phyloP scores from a whole-genome alignment of 2,888 invertebrate species.

The Gastracanthus pulcherrimus region DNA sequence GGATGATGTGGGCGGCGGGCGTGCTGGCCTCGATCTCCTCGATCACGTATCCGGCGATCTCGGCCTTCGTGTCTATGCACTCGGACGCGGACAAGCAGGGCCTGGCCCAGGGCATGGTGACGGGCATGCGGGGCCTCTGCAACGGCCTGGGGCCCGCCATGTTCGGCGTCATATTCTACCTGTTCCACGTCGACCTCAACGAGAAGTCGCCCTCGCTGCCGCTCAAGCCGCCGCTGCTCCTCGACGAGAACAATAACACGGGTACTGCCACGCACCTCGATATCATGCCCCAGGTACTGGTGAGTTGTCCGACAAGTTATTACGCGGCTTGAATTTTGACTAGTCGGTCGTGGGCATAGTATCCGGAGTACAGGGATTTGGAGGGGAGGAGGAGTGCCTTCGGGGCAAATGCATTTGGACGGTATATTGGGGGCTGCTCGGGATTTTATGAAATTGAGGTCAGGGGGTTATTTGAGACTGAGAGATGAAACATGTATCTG shows the following conservation, averaged over 20 bases:
- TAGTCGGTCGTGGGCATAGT: too few species aligned
- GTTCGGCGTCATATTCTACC: constrained; percentile 98
- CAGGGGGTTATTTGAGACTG: too few species aligned
- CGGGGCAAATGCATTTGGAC: too few species aligned
- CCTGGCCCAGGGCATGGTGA: constrained; percentile 97
- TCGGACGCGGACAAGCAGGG: constrained; percentile 99
- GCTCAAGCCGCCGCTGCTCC: constrained; percentile 75
- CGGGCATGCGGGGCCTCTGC: constrained; percentile 98
- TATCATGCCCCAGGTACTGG: constrained; percentile 78
- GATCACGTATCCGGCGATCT: constrained; percentile 99
- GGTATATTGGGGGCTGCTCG: too few species aligned
- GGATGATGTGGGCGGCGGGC: constrained; percentile 99
- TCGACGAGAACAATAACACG: constrained; percentile 76
- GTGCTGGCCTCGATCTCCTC: constrained; percentile 96
- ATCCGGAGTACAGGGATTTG: too few species aligned
- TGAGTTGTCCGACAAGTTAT: neutral
- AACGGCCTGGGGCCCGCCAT: constrained; percentile 99
- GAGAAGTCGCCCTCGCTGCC: constrained; percentile 79
- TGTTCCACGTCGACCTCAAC: constrained; percentile 98
- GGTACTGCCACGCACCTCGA: constrained; percentile 78
- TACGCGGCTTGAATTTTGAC: too few species aligned
- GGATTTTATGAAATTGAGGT: too few species aligned
- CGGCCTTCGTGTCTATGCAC: constrained; percentile 98
- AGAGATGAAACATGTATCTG: too few species aligned
- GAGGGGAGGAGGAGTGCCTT: too few species aligned